These are phyloP conservation scores for Sipha flava DNA, from an alignment of 1,140 invertebrate genomes.

Conservation along the genomic window DNA sequence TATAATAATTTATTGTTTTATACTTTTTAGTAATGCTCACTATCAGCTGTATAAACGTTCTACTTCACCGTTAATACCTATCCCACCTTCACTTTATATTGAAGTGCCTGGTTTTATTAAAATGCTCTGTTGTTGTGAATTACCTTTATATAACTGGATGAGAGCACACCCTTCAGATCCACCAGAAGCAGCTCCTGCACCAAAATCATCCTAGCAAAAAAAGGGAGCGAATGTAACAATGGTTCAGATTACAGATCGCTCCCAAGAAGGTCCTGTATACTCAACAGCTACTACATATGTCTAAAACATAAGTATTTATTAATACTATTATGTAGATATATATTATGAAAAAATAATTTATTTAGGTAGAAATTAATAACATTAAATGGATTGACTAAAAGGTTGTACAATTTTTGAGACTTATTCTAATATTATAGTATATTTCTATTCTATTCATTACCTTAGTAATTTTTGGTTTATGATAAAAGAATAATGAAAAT, in stretches of 20 bases:
- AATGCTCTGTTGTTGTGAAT: conserved; percentile 76
- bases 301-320: background rate
- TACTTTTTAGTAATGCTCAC: conserved; percentile 58
- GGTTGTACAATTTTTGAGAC: too few species aligned
- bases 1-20: conserved; percentile 29
- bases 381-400: too few species aligned
- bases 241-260: conserved; percentile 24
- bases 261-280: background rate
- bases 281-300: conserved; percentile 8
- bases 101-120: conserved; percentile 73
- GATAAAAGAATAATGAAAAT: too few species aligned
- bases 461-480: too few species aligned
- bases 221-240: conserved; percentile 22
- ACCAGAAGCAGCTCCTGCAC: conserved; percentile 32
- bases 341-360: too few species aligned
- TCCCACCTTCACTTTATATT: conserved; percentile 72
- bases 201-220: conserved; percentile 33
- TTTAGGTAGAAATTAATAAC: too few species aligned
- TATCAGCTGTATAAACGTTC: conserved; percentile 78
- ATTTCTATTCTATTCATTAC: too few species aligned
- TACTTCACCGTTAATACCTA: conserved; percentile 77
- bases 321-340: too few species aligned
- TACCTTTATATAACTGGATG: conserved; percentile 71
- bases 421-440: too few species aligned
- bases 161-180: conserved; percentile 44